A percentile compares a stretch with the other conserved stretches of the same genome.
These are phyloP conservation scores for Erythrocebus patas DNA, from an alignment of 2,113 vertebrate species.

Conservation along the genomic window DNA sequence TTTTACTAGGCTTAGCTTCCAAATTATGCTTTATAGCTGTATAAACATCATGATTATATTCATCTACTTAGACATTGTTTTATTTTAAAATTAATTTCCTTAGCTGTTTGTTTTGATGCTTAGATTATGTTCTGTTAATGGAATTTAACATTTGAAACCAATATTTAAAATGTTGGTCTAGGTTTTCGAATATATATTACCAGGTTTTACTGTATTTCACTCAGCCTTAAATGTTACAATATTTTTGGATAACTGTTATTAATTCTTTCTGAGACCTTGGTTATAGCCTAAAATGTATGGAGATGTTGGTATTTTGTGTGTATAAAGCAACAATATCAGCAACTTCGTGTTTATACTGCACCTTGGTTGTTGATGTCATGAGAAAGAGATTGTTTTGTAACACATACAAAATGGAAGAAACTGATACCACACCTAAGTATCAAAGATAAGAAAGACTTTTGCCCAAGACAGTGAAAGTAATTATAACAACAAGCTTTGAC, in stretches of 20 bases:
- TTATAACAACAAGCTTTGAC: not conserved
- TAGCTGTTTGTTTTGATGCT: not conserved
- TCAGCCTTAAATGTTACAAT: slow-evolving; percentile 35
- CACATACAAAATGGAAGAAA: not conserved
- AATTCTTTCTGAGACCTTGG: not conserved
- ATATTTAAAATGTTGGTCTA: slow-evolving; percentile 40
- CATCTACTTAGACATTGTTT: not conserved
- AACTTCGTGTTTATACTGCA: not conserved
- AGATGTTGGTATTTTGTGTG: not conserved
- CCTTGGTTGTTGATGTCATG: not conserved
- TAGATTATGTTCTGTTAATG: not conserved
- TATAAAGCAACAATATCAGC: not conserved
- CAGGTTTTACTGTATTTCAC: not conserved
- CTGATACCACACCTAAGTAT: not conserved
- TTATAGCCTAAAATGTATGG: not conserved
- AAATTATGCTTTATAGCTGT: not conserved
- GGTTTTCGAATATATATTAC: not conserved
- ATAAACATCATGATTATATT: not conserved
- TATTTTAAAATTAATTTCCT: slow-evolving; percentile 48
- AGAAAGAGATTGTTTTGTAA: not conserved
- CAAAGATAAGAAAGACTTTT: slow-evolving; percentile 30
- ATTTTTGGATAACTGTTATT: slow-evolving; percentile 2
- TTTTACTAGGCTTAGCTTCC: not conserved
- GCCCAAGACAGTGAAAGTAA: not conserved
- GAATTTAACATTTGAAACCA: not conserved